Conservation (phyloP, 2,113 vertebrate genomes). For the Lepisosteus oculatus region DNA sequence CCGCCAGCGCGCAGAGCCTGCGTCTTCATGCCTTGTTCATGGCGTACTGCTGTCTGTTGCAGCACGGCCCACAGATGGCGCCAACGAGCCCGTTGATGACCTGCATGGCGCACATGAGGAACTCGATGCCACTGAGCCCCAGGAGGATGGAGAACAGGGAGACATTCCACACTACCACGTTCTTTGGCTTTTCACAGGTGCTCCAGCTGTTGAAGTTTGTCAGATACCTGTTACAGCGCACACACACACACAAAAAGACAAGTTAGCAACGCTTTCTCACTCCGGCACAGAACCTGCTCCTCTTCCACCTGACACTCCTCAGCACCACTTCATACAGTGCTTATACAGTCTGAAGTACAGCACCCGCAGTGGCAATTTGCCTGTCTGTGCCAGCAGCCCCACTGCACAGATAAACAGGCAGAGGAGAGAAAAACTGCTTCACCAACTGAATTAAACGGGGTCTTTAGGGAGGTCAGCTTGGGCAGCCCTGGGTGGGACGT, state of each 20-base stretch:
- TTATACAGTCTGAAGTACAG: too few species aligned
- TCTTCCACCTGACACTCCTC: background rate
- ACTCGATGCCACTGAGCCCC: constrained; percentile 74
- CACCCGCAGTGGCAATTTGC: too few species aligned
- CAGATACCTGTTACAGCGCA: constrained; percentile 53
- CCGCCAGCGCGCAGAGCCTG: background rate
- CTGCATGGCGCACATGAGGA: constrained; percentile 83
- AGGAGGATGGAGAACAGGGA: constrained; percentile 82
- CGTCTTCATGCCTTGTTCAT: constrained; percentile 50
- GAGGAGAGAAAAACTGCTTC: background rate
- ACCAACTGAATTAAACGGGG: too few species aligned
- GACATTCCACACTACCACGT: constrained; percentile 83
- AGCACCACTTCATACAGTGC: background rate
- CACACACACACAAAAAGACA: background rate
- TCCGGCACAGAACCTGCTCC: background rate
- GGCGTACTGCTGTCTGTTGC: constrained; percentile 71
- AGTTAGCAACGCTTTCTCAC: background rate
- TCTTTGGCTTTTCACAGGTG: constrained; percentile 64
- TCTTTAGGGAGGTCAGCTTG: too few species aligned
- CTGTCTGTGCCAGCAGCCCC: too few species aligned
- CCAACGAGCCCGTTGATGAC: constrained; percentile 73
- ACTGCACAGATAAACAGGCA: background rate
- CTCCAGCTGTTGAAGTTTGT: constrained; percentile 50
- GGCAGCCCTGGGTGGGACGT: too few species aligned
- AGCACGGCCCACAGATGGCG: constrained; percentile 75